Conservation (phyloP, 2,888 invertebrate genomes). For the Adela reaumurella region DNA sequence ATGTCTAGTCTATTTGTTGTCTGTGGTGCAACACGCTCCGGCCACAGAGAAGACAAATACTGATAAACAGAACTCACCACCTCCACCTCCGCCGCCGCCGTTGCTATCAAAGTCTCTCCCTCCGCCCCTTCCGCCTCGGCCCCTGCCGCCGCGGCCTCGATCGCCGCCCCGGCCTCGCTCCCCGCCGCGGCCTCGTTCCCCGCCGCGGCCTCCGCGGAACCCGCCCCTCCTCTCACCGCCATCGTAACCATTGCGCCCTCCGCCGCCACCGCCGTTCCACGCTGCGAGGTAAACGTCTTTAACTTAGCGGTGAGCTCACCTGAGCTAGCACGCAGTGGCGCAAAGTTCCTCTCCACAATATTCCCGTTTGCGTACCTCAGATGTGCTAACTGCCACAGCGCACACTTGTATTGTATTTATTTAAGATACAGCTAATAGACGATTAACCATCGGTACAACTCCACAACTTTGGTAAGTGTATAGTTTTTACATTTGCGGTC, state of each 20-base stretch:
- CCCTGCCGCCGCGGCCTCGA: conserved; percentile 30
- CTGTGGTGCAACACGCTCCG: not conserved
- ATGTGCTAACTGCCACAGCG: too few relatives aligned
- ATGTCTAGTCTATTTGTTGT: conserved; percentile 23
- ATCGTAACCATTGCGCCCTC: too few relatives aligned
- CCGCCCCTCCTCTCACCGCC: conserved; percentile 26
- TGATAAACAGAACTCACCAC: conserved; percentile 13
- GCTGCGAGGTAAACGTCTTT: conserved; percentile 14
- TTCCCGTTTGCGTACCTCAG: not conserved
- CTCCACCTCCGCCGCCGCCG: conserved; percentile 17
- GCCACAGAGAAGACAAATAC: not conserved
- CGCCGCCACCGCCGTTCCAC: conserved; percentile 20
- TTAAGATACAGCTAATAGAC: too few relatives aligned
- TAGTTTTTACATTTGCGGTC: too few relatives aligned
- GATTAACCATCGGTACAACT: too few relatives aligned
- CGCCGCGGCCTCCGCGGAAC: too few relatives aligned
- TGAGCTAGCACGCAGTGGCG: too few relatives aligned
- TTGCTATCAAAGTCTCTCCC: conserved; percentile 18
- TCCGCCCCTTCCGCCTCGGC: conserved; percentile 22
- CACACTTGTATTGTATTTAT: too few relatives aligned
- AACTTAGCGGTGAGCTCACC: not conserved
- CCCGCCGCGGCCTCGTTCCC: conserved; percentile 32
- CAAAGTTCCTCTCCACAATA: not conserved
- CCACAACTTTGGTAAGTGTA: not conserved
- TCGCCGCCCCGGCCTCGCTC: conserved; percentile 29